Evolutionary conservation across 2,113 vertebrate species (phyloP), one percentile per base, ranked within the genome.

Genomic region (Proterorhinus semilunaris): DNA sequence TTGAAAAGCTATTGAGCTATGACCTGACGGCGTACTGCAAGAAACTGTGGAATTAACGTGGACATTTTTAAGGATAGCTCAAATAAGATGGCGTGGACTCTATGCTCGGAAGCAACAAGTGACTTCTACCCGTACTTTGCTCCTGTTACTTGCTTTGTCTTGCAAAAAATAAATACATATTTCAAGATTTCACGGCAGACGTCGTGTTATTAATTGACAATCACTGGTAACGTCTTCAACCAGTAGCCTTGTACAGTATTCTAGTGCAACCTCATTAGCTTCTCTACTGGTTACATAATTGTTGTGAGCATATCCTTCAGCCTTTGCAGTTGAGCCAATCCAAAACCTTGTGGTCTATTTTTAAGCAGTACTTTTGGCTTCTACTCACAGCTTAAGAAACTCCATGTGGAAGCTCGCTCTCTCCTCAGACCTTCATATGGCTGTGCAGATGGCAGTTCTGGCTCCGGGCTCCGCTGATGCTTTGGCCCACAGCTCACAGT

Each of bases 371-470:
- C 58, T 61, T 45, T 15, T 43, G 58, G 58, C 58, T 61, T 61
- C 8, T 43, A 8, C 55, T 58, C 27, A 7, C 27, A 58, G 55
- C 58, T 44, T 45, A 45, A 61, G 42, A 45, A 61, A 13, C 58
- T 61, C 58, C 13, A 16, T 61, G 36, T 44, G 42, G 42, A 61
- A 44, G 58, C 42, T 11, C 57, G 42, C 36, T n/a, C 36, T 59
- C 57, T 59, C 11, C 12, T 15, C 57, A 59, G 36, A 59, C 57
- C 57, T 42, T 61, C 58, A 61, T 61, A 61, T 61, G 58, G 58
- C 7, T 4, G 42, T 45, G 42, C 58, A 61, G 58, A 61, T 61
- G 58, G 58, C 58, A 45, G 58, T 44, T 61, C 58, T 44, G 58
- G 42, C 58, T 61, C 7, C 15, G 8, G 58, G 58, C 58, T 0